Conservation (phyloP, 2,888 invertebrate genomes). For the Hyposoter didymator region DNA sequence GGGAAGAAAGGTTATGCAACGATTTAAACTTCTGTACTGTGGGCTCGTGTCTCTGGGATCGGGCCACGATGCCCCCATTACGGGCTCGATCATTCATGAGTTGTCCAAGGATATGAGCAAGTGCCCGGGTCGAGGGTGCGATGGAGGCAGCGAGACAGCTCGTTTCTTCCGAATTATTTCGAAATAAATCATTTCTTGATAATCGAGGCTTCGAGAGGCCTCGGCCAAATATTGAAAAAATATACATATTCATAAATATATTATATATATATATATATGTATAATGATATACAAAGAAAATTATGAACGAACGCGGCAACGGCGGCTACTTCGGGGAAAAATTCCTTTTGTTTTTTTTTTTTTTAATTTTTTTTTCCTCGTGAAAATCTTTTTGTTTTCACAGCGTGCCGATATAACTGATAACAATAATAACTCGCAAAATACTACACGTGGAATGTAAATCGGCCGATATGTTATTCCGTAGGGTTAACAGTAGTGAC, state of each 20-base stretch:
- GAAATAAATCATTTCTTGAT: conserved; percentile 67
- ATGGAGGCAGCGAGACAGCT: conserved; percentile 33
- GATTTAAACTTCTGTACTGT: neutral
- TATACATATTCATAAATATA: conserved; percentile 69
- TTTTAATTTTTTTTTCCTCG: neutral
- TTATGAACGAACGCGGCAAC: conserved; percentile 24
- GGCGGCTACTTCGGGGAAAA: neutral
- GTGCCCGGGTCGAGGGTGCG: neutral
- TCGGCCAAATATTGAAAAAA: conserved; percentile 73
- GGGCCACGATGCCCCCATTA: neutral
- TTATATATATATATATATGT: conserved; percentile 42
- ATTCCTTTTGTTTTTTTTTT: neutral
- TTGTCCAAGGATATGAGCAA: neutral
- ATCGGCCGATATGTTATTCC: conserved; percentile 8
- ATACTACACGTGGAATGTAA: conserved; percentile 52
- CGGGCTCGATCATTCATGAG: neutral
- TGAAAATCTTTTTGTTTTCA: conserved; percentile 1
- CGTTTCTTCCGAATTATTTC: conserved; percentile 52
- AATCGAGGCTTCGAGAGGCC: neutral
- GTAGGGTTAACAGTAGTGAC: conserved; percentile 6
- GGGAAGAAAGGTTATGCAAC: neutral
- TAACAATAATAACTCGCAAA: conserved; percentile 9
- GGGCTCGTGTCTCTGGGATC: neutral
- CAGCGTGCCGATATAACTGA: neutral
- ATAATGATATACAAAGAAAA: conserved; percentile 49